Evolutionary conservation across 2,113 vertebrate genomes (phyloP).

Genomic region (Eretmochelys imbricata): DNA sequence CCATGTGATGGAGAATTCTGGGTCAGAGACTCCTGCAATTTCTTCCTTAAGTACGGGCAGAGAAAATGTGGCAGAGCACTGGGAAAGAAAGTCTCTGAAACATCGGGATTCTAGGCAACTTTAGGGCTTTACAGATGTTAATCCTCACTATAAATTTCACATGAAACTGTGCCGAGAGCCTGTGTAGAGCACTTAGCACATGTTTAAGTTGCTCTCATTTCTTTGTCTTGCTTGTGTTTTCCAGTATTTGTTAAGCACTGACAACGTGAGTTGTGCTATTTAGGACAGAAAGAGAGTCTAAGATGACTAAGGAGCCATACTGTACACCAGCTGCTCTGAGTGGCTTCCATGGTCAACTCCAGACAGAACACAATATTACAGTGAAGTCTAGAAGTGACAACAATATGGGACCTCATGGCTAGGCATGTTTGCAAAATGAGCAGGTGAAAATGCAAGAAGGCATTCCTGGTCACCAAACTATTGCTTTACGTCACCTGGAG

Average conservation of each 20-base stretch:
- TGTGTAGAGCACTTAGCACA: background rate
- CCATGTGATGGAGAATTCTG: background rate
- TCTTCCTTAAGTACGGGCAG: background rate
- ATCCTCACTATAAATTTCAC: background rate
- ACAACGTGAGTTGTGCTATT: background rate
- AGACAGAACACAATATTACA: background rate
- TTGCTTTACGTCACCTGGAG: background rate
- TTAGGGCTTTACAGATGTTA: background rate
- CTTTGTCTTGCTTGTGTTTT: background rate
- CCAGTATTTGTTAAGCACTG: background rate
- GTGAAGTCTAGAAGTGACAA: background rate
- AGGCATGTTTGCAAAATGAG: background rate
- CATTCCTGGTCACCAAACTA: background rate
- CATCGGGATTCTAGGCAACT: rapidly evolving
- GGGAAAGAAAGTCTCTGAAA: background rate
- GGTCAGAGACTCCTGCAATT: background rate
- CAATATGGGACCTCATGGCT: background rate
- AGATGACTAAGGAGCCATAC: background rate
- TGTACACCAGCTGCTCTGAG: slow-evolving; percentile 21
- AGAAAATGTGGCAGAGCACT: background rate
- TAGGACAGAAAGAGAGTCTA: background rate
- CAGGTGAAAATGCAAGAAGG: background rate
- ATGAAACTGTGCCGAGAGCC: background rate
- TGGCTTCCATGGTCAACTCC: background rate
- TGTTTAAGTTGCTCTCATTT: background rate